A percentile compares a stretch with the other conserved stretches of the same genome.
These are phyloP conservation scores for Neosilurus mollespiculum DNA, from an alignment of 2,797 vertebrate genomes.

Conservation along the genomic window DNA sequence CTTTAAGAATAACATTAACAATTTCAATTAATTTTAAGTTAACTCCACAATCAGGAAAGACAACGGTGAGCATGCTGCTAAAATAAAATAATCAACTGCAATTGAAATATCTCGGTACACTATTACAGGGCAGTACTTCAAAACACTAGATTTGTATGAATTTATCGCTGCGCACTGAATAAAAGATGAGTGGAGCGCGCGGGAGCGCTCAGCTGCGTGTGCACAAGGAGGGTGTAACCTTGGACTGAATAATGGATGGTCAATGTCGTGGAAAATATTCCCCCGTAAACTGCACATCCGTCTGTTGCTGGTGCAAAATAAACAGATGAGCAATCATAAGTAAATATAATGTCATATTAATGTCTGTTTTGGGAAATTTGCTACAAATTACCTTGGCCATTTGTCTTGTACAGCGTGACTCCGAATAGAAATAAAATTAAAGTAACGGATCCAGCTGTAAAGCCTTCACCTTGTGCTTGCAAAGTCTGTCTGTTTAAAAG, in stretches of 20 bases:
- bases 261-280: slow-evolving; percentile 30
- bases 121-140: neutral
- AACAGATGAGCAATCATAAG: neutral
- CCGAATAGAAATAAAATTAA: neutral
- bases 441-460: neutral
- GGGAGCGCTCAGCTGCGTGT: neutral
- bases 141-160: slow-evolving; percentile 4
- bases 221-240: slow-evolving; percentile 1
- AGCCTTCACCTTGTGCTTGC: neutral
- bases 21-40: neutral
- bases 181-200: slow-evolving; percentile 4
- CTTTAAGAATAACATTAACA: no score
- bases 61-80: neutral
- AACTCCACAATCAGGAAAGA: neutral
- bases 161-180: neutral
- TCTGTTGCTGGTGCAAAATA: slow-evolving; percentile 2
- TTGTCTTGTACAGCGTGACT: neutral
- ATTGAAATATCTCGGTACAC: neutral
- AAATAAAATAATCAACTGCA: neutral
- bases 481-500: neutral
- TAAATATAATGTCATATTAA: slow-evolving; percentile 11
- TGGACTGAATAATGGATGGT: slow-evolving; percentile 14
- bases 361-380: neutral
- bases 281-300: neutral
- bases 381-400: neutral